These are phyloP conservation scores for Sternotherus odoratus DNA, from an alignment of 2,797 vertebrate genomes.

Conservation along the genomic window DNA sequence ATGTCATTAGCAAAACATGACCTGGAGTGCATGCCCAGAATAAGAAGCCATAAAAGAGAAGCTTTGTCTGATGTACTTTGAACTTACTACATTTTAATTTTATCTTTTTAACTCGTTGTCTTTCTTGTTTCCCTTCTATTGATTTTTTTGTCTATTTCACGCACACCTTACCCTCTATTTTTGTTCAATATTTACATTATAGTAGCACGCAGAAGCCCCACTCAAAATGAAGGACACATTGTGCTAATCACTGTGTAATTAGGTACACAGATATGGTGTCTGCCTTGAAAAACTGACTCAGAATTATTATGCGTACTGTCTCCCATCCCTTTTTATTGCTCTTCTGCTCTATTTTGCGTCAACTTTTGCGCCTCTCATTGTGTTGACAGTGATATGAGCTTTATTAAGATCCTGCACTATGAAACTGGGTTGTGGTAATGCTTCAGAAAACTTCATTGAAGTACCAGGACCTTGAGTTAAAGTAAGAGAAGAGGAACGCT, in stretches of 20 bases:
- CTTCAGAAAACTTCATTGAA: not conserved
- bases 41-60: not conserved
- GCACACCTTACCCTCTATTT: not conserved
- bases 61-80: not conserved
- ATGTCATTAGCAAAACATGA: not conserved
- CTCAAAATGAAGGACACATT: not conserved
- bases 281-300: not conserved
- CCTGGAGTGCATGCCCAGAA: not conserved
- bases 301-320: accelerated
- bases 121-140: not conserved
- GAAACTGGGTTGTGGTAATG: not conserved
- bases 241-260: not conserved
- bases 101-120: not conserved
- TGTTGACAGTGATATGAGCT: constrained; percentile 4
- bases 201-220: not conserved
- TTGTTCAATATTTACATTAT: not conserved
- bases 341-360: not conserved
- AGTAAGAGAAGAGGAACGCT: not conserved
- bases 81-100: not conserved
- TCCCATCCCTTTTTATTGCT: not conserved
- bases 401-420: not conserved
- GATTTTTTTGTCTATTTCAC: not conserved
- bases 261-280: not conserved
- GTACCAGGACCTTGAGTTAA: not conserved
- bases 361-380: not conserved